A percentile compares a stretch with the other conserved stretches of the same genome.
phyloP scores from a whole-genome alignment of 1,140 invertebrate genomes.

The Heliconius hermathena region DNA sequence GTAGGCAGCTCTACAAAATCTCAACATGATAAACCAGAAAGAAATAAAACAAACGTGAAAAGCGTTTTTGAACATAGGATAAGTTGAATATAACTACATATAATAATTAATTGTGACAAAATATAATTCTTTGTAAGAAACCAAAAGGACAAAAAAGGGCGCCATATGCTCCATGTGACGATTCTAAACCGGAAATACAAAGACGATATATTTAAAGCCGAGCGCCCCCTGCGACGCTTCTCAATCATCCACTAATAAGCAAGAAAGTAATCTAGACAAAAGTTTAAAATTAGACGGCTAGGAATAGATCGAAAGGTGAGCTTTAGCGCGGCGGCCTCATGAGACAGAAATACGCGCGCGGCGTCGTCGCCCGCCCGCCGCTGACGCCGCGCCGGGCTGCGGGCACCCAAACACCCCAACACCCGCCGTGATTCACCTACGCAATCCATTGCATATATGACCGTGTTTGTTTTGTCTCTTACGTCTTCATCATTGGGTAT shows the following conservation, averaged over 20 bases:
- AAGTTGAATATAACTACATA: neutral
- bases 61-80: neutral
- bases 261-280: conserved; percentile 79
- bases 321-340: conserved; percentile 71
- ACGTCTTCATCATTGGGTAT: neutral
- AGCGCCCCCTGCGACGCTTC: conserved; percentile 76
- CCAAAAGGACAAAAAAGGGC: neutral
- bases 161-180: conserved; percentile 27
- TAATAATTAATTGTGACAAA: neutral
- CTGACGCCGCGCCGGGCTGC: conserved; percentile 25
- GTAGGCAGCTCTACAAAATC: neutral
- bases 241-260: conserved; percentile 79
- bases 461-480: neutral
- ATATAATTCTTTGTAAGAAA: neutral
- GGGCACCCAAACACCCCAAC: conserved; percentile 28
- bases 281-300: conserved; percentile 75
- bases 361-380: conserved; percentile 50
- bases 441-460: neutral
- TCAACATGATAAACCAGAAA: neutral
- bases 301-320: conserved; percentile 79
- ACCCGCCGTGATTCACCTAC: neutral
- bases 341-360: conserved; percentile 70
- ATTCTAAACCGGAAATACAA: conserved; percentile 64
- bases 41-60: neutral
- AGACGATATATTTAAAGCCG: conserved; percentile 60